These are phyloP conservation scores for Cisticola juncidis DNA, from an alignment of 2,113 vertebrate genomes.

Conservation along the genomic window DNA sequence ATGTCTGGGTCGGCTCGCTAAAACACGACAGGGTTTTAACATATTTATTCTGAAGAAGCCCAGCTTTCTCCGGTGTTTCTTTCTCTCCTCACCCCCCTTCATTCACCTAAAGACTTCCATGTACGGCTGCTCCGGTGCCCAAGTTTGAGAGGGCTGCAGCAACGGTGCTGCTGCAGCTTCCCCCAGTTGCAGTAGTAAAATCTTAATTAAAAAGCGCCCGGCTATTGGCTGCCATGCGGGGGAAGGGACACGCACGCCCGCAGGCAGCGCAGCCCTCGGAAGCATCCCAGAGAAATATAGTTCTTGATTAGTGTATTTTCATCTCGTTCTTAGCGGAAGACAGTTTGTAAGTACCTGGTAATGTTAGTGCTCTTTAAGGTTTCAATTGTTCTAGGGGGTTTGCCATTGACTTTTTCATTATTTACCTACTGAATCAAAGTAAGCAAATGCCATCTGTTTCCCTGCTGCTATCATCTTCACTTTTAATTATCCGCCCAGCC, in stretches of 20 bases:
- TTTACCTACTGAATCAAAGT: constrained; percentile 97
- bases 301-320: constrained; percentile 70
- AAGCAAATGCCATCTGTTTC: constrained; percentile 99
- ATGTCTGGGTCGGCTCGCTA: neutral
- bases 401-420: constrained; percentile 86
- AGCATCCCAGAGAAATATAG: constrained; percentile 64
- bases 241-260: neutral
- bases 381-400: constrained; percentile 74
- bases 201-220: constrained; percentile 48
- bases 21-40: neutral
- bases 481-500: constrained; percentile 98
- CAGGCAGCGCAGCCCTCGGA: neutral
- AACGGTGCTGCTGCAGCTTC: neutral
- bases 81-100: neutral
- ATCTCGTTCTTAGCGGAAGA: constrained; percentile 63
- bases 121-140: neutral
- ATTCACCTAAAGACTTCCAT: neutral
- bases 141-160: neutral
- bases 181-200: constrained; percentile 1
- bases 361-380: constrained; percentile 76
- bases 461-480: constrained; percentile 92
- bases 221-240: neutral
- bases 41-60: neutral
- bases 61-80: neutral
- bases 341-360: constrained; percentile 73